phyloP scores from a whole-genome alignment of 2,113 vertebrate species.

The human (Homo sapiens) region GRCh38 chr11:64085501-64086000 shows the following conservation, averaged over 20 bases:
- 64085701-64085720: background rate
- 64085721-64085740: background rate
- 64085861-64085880: background rate
- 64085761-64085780: background rate
- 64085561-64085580: background rate
- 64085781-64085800: background rate
- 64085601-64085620: background rate
- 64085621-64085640: background rate
- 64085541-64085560: slow-evolving; percentile 67
- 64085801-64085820: accelerated
- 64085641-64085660: background rate
- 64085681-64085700: too few species aligned
- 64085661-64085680: background rate
- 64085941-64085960: background rate
- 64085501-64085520: slow-evolving; percentile 79
- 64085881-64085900: background rate
- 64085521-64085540: slow-evolving; percentile 79
- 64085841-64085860: background rate
- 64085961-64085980: background rate
- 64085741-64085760: too few species aligned
- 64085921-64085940: background rate
- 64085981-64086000: background rate
- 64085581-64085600: background rate
- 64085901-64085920: background rate
- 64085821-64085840: accelerated